A percentile compares a stretch with the other conserved stretches of the same genome.
Conservation (phyloP, 2,888 invertebrate species). For the Phyto melanocephala region DNA sequence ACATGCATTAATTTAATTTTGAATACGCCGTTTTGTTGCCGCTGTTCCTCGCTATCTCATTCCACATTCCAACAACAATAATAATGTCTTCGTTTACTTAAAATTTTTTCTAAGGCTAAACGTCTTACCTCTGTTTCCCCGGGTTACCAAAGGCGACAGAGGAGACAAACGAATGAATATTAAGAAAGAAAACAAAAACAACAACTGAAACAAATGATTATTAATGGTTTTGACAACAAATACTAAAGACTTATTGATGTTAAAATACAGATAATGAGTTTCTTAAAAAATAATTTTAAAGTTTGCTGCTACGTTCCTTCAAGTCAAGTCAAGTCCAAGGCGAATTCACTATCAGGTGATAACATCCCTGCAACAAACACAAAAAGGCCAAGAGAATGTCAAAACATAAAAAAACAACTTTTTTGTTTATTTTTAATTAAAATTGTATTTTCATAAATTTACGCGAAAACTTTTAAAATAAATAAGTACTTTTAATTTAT, state of each 20-base stretch:
- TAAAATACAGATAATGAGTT: conserved; percentile 54
- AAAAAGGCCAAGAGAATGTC: too few species aligned
- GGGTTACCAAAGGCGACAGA: conserved; percentile 6
- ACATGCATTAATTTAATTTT: conserved; percentile 66
- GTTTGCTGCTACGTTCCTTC: background rate
- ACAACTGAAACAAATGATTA: conserved; percentile 56
- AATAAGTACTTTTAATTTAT: too few species aligned
- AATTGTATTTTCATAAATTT: too few species aligned
- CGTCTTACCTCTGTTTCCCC: conserved; percentile 10
- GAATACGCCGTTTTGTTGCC: conserved; percentile 31
- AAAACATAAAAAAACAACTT: too few species aligned
- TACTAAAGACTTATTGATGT: conserved; percentile 62
- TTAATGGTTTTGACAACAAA: conserved; percentile 63
- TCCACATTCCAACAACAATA: conserved; percentile 17
- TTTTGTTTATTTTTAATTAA: too few species aligned
- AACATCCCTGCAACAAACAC: too few species aligned
- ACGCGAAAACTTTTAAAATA: too few species aligned
- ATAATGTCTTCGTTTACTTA: conserved; percentile 22
- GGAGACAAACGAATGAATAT: background rate
- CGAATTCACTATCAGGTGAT: too few species aligned
- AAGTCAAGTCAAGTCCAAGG: too few species aligned
- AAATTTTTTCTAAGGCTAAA: too few species aligned
- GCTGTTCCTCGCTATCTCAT: background rate
- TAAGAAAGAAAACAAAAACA: background rate
- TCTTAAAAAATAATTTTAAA: conserved; percentile 11